phyloP scores from a whole-genome alignment of 2,888 invertebrate genomes.

The Callosobruchus maculatus region DNA sequence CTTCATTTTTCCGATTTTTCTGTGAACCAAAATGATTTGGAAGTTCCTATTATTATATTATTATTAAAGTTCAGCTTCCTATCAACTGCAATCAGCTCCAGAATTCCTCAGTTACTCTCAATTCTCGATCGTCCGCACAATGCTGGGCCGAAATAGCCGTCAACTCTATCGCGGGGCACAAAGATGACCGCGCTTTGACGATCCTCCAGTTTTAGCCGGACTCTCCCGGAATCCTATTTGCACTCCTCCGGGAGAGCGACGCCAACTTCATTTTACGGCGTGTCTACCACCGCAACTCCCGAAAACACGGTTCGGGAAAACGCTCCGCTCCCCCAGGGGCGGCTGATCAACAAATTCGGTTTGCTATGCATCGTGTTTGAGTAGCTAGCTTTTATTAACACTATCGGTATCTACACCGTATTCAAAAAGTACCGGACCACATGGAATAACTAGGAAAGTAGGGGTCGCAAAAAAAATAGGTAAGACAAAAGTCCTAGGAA shows the following conservation, averaged over 20 bases:
- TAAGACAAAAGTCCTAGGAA: too few relatives aligned
- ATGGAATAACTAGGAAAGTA: too few relatives aligned
- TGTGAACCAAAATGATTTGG: too few relatives aligned
- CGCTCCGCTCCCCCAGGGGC: background rate
- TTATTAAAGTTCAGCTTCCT: too few relatives aligned
- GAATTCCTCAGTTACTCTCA: background rate
- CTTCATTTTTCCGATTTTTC: too few relatives aligned
- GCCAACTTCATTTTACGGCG: too few relatives aligned
- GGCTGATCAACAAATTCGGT: background rate
- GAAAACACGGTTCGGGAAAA: background rate
- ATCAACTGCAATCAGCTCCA: background rate
- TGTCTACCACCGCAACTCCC: background rate
- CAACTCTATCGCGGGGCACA: background rate
- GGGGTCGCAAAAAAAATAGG: too few relatives aligned
- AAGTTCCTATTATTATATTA: too few relatives aligned
- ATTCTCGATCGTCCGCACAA: background rate
- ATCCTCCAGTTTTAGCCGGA: background rate
- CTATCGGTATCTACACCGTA: too few relatives aligned
- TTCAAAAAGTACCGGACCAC: too few relatives aligned
- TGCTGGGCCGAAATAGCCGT: background rate
- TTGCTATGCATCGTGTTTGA: background rate
- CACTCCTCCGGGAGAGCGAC: background rate
- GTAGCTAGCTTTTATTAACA: too few relatives aligned
- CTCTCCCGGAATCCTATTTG: background rate
- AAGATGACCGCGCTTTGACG: background rate